These are phyloP conservation scores for Lemur catta DNA, from an alignment of 2,797 vertebrate species.

Conservation along the genomic window DNA sequence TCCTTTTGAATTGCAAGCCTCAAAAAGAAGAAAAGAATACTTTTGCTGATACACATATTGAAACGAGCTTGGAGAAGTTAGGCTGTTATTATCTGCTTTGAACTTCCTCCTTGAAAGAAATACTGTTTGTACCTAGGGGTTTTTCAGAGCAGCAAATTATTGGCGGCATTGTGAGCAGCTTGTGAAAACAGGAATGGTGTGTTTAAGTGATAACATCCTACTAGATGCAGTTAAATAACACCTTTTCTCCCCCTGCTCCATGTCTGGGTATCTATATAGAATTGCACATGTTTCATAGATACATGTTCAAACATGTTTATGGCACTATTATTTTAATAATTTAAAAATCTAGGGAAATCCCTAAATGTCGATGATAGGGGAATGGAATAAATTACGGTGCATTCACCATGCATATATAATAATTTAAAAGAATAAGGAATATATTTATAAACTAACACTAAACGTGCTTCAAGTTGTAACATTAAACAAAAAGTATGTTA, in stretches of 20 bases:
- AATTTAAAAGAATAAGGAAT: neutral
- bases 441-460: neutral
- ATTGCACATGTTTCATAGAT: neutral
- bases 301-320: neutral
- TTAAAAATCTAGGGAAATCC: neutral
- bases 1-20: neutral
- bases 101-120: neutral
- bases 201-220: neutral
- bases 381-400: neutral
- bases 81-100: neutral
- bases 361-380: neutral
- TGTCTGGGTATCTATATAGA: neutral
- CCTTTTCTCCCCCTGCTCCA: neutral
- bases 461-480: neutral
- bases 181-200: neutral
- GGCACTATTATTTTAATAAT: neutral
- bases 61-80: neutral
- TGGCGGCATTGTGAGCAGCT: neutral
- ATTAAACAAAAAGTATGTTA: neutral
- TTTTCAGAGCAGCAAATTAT: conserved; percentile 2
- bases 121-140: neutral
- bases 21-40: neutral
- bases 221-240: conserved; percentile 15
- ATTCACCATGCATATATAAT: neutral
- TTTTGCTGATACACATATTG: neutral